Conservation (phyloP, 2,113 vertebrate species). For the Phrynocephalus versicolor region DNA sequence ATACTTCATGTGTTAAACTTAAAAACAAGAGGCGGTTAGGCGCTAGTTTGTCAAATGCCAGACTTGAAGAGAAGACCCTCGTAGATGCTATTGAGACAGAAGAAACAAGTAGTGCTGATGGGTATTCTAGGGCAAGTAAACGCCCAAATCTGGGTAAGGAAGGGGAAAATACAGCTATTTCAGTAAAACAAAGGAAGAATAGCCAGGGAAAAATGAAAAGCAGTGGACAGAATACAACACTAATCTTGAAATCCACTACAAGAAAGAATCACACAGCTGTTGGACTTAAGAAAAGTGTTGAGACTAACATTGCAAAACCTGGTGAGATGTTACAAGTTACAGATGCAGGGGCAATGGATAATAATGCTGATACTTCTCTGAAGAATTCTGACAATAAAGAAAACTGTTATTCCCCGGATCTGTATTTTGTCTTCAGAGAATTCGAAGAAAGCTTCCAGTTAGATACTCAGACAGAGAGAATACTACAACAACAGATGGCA, state of each 20-base stretch:
- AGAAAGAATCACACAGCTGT: slow-evolving; percentile 22
- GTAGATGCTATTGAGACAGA: slow-evolving; percentile 7
- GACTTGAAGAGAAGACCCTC: slow-evolving; percentile 30
- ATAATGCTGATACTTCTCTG: slow-evolving; percentile 41
- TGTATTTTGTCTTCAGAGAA: slow-evolving; percentile 67
- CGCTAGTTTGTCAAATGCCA: slow-evolving; percentile 37
- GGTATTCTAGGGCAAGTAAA: slow-evolving; percentile 55
- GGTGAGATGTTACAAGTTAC: slow-evolving; percentile 35
- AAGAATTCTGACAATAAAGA: slow-evolving; percentile 42
- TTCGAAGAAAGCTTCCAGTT: slow-evolving; percentile 92
- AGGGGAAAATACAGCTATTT: slow-evolving; percentile 30
- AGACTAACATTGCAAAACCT: background rate
- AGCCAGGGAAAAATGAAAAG: slow-evolving; percentile 24
- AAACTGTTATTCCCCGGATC: slow-evolving; percentile 71
- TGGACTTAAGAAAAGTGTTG: slow-evolving; percentile 40
- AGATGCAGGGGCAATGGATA: slow-evolving; percentile 40
- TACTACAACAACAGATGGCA: slow-evolving; percentile 80
- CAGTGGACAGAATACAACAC: slow-evolving; percentile 45
- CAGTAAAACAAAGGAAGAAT: slow-evolving; percentile 30
- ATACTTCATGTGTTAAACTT: slow-evolving; percentile 48
- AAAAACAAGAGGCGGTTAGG: slow-evolving; percentile 48
- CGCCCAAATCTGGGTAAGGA: slow-evolving; percentile 31
- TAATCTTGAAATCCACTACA: slow-evolving; percentile 37
- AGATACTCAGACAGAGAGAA: slow-evolving; percentile 90
- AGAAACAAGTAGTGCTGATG: slow-evolving; percentile 4